Evolutionary conservation across 2,113 vertebrate genomes (phyloP), one percentile per base, ranked within the genome.

Genomic region (Platysteira castanea): DNA sequence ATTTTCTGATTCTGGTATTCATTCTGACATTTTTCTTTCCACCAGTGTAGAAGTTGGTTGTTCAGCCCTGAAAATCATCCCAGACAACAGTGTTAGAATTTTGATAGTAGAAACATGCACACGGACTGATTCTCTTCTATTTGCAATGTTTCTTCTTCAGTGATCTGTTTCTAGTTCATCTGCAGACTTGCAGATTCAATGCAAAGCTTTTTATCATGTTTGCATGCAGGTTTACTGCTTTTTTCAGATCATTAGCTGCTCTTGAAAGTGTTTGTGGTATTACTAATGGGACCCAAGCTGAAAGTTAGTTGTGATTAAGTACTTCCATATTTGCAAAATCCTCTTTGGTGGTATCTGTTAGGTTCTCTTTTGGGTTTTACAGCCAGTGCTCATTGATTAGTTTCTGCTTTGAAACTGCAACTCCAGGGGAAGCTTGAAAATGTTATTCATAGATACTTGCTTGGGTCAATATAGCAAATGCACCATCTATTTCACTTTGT

Each of bases 381-480:
- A 91, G 64, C 22, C 64, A 68, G 33, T 85, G 67, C 41, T 71
- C 49, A 53, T 76, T 84, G 82, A 90, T 90, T 78, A 82, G 56
- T 85, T 94, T 92, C 70, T 93, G 46, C 71, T 76, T 92, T 65
- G 82, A 83, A 91, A 68, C 20, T 85, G 57, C 59, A 92, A 0
- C 67, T 96, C 78, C 46, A 65, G 63, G 83, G 75, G 59, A 94
- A 86, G 69, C 53, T 27, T 73, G 75, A 46, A 87, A 94, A 93
- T 88, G 63, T 95, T 96, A 94, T 96, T 94, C 94, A 91, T 80
- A 95, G 82, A 57, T 52, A 47, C 61, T 68, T 67, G 13, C 87
- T 82, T 90, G 73, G 75, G 90, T 96, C 94, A 90, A 92, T 80
- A 86, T 13, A 80, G 67, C 53, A 86, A 93, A 67, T 30, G 61